phyloP scores from a whole-genome alignment of 2,888 invertebrate genomes.

The Papilio gigon region DNA sequence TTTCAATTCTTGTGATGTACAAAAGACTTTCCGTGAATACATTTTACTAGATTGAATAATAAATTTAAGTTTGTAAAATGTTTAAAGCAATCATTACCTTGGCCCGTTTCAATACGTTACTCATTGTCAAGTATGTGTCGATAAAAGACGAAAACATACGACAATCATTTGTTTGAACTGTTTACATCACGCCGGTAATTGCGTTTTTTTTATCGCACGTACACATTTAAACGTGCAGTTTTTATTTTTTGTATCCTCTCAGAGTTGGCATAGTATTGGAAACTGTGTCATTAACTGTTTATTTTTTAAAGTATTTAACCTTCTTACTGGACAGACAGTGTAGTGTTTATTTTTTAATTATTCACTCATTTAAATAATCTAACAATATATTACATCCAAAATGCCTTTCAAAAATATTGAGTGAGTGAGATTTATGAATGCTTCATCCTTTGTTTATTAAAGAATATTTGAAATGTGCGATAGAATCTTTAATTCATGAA shows the following conservation, averaged over 20 bases:
- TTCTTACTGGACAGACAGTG: too few species aligned
- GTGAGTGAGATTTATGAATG: too few species aligned
- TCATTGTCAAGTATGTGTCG: not conserved
- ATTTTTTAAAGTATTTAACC: too few species aligned
- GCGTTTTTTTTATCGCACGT: not conserved
- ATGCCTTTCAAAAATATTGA: too few species aligned
- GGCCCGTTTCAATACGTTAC: not conserved
- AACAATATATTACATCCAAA: too few species aligned
- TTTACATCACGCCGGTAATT: not conserved
- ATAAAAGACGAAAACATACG: conserved; percentile 14
- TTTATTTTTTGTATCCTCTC: too few species aligned
- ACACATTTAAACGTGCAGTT: not conserved
- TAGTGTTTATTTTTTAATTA: too few species aligned
- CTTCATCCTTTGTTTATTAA: too few species aligned
- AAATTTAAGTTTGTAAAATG: conserved; percentile 27
- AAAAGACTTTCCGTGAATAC: conserved; percentile 23
- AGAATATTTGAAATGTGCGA: too few species aligned
- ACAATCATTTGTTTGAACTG: conserved; percentile 9
- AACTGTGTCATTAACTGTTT: not conserved
- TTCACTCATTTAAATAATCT: too few species aligned
- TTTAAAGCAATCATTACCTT: not conserved
- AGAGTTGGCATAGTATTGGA: not conserved
- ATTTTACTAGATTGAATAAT: not conserved
- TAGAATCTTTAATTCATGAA: too few species aligned
- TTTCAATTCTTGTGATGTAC: conserved; percentile 36